phyloP scores from a whole-genome alignment of 2,113 vertebrate species.

The Dryoscopus gambensis region DNA sequence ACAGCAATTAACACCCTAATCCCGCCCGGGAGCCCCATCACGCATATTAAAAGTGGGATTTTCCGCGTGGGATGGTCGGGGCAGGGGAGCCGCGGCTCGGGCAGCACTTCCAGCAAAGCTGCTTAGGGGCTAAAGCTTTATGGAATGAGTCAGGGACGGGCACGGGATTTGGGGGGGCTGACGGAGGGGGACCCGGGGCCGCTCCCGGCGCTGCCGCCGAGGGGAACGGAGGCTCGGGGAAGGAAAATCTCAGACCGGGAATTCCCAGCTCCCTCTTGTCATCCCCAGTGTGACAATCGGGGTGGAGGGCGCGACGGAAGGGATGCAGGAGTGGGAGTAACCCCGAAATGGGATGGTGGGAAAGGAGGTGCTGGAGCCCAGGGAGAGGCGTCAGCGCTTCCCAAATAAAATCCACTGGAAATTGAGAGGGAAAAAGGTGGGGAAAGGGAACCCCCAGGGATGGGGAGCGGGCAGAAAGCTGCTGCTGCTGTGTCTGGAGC shows the following conservation, averaged over 20 bases:
- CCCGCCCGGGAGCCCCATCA: slow-evolving; percentile 62
- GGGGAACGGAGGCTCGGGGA: not conserved
- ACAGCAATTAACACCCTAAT: slow-evolving; percentile 67
- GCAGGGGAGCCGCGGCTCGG: slow-evolving; percentile 53
- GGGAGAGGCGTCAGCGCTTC: not conserved
- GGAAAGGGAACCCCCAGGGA: rapidly evolving
- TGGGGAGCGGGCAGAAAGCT: rapidly evolving
- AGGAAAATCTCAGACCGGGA: rapidly evolving
- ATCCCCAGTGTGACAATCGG: rapidly evolving
- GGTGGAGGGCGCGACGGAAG: rapidly evolving
- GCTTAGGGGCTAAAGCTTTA: slow-evolving; percentile 75
- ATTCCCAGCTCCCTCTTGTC: not conserved
- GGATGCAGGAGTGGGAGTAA: not conserved
- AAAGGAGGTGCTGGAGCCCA: not conserved
- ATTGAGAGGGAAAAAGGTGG: rapidly evolving
- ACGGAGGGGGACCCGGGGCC: slow-evolving; percentile 37
- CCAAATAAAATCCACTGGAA: rapidly evolving
- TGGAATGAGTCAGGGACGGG: slow-evolving; percentile 67
- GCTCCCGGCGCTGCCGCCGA: not conserved
- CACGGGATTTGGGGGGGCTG: slow-evolving; percentile 49
- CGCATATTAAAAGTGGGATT: slow-evolving; percentile 76
- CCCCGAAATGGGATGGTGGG: not conserved
- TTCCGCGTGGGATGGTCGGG: slow-evolving; percentile 58
- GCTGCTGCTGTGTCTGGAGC: rapidly evolving
- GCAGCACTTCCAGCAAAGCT: slow-evolving; percentile 73